Percentiles rank a stretch among this genome's conserved stretches.
These are phyloP conservation scores for Ormyrus labotus DNA, from an alignment of 2,888 invertebrate species.

Conservation along the genomic window DNA sequence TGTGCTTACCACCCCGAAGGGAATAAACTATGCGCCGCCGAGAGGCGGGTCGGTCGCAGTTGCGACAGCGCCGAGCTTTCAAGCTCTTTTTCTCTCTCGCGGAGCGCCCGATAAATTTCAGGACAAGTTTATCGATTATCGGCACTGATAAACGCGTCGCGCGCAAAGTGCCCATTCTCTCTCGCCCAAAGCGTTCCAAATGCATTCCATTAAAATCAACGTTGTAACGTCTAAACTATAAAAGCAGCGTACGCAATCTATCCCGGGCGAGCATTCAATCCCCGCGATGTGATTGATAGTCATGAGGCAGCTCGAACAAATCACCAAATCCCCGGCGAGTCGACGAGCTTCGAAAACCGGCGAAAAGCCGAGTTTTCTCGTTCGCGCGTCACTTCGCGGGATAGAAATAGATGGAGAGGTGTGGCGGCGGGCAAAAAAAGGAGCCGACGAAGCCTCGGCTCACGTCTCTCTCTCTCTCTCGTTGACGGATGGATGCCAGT, in stretches of 20 bases:
- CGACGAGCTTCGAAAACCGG: background rate
- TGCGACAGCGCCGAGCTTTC: background rate
- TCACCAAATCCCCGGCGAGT: too few relatives aligned
- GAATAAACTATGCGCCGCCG: background rate
- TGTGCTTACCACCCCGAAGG: too few relatives aligned
- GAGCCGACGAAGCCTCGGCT: slow-evolving; percentile 33
- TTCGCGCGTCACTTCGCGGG: background rate
- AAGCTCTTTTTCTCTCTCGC: background rate
- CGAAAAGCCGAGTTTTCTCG: slow-evolving; percentile 30
- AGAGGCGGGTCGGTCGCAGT: background rate
- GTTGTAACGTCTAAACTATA: too few relatives aligned
- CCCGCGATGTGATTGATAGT: too few relatives aligned
- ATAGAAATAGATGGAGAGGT: slow-evolving; percentile 35
- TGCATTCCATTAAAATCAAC: too few relatives aligned
- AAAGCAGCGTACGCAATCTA: too few relatives aligned
- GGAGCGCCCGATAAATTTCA: background rate
- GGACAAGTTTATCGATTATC: too few relatives aligned
- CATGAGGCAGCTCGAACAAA: too few relatives aligned
- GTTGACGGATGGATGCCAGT: slow-evolving; percentile 62
- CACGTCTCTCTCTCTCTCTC: background rate
- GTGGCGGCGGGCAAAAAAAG: slow-evolving; percentile 1
- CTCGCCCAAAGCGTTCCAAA: too few relatives aligned
- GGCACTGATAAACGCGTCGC: too few relatives aligned
- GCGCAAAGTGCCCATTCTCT: too few relatives aligned
- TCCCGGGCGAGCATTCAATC: too few relatives aligned